These are phyloP conservation scores for Zaprionus lachaisei DNA, from an alignment of 1,140 invertebrate species.

Conservation along the genomic window DNA sequence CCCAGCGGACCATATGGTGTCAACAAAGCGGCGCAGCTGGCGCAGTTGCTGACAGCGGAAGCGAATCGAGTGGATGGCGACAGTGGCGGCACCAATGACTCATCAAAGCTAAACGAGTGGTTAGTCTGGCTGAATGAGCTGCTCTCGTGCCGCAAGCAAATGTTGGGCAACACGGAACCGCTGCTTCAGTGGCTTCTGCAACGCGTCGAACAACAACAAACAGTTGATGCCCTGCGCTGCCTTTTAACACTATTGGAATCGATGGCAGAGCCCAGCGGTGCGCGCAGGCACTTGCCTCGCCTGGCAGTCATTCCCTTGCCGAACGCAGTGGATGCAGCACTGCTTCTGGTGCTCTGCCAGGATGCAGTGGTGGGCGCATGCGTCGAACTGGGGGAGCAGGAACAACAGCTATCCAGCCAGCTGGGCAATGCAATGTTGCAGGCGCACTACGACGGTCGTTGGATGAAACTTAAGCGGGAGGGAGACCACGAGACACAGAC, in stretches of 20 bases:
- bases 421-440: slow-evolving; percentile 43
- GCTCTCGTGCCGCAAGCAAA: slow-evolving; percentile 22
- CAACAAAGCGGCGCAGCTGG: slow-evolving; percentile 32
- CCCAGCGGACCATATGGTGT: slow-evolving; percentile 17
- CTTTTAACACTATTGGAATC: slow-evolving; percentile 45
- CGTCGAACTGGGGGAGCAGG: background rate
- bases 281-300: slow-evolving; percentile 7
- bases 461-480: slow-evolving; percentile 13
- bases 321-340: slow-evolving; percentile 24
- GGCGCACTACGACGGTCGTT: slow-evolving; percentile 51
- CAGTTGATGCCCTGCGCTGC: slow-evolving; percentile 22
- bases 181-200: slow-evolving; percentile 46
- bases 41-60: slow-evolving; percentile 45
- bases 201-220: background rate
- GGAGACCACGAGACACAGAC: slow-evolving; percentile 35
- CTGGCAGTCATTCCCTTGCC: slow-evolving; percentile 26
- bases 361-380: slow-evolving; percentile 36
- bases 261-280: slow-evolving; percentile 1
- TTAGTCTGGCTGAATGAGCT: slow-evolving; percentile 56
- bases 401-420: slow-evolving; percentile 3
- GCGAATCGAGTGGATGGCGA: background rate
- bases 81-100: background rate
- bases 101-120: slow-evolving; percentile 40
- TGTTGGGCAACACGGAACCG: slow-evolving; percentile 24
- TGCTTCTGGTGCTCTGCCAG: slow-evolving; percentile 57